Conservation (phyloP, 1,140 invertebrate genomes). For the Andricus grossulariae region DNA sequence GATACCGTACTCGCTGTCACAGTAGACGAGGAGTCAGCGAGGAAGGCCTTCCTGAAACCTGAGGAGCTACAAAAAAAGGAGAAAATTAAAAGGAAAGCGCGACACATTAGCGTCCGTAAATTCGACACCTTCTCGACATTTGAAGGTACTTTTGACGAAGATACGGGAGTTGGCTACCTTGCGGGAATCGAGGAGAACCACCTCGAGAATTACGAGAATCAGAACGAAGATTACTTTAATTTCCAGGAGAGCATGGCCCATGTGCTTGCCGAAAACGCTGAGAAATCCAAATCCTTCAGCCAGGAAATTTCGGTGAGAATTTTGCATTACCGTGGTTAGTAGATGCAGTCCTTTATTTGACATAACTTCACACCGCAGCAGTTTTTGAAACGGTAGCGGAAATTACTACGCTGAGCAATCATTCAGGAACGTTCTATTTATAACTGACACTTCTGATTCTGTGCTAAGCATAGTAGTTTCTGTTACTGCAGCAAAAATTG, state of each 20-base stretch:
- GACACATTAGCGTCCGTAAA: conserved; percentile 69
- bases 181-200: conserved; percentile 63
- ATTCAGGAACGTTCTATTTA: too few species aligned
- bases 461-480: too few species aligned
- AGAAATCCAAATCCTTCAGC: conserved; percentile 55
- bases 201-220: conserved; percentile 54
- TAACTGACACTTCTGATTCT: too few species aligned
- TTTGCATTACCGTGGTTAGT: neutral
- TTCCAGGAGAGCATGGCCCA: conserved; percentile 53
- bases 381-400: too few species aligned
- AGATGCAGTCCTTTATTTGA: too few species aligned
- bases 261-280: conserved; percentile 47
- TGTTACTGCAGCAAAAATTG: too few species aligned
- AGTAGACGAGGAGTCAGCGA: conserved; percentile 43
- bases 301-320: conserved; percentile 62
- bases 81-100: conserved; percentile 56
- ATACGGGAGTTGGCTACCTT: conserved; percentile 64
- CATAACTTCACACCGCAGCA: too few species aligned
- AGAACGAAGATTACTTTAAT: conserved; percentile 37
- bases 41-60: neutral
- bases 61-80: neutral
- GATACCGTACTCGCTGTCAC: conserved; percentile 59
- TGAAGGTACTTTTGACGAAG: conserved; percentile 68
- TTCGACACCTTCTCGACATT: conserved; percentile 71
- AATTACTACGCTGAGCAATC: too few species aligned